Conservation (phyloP, 2,113 vertebrate species). For the Pteropus alecto region DNA sequence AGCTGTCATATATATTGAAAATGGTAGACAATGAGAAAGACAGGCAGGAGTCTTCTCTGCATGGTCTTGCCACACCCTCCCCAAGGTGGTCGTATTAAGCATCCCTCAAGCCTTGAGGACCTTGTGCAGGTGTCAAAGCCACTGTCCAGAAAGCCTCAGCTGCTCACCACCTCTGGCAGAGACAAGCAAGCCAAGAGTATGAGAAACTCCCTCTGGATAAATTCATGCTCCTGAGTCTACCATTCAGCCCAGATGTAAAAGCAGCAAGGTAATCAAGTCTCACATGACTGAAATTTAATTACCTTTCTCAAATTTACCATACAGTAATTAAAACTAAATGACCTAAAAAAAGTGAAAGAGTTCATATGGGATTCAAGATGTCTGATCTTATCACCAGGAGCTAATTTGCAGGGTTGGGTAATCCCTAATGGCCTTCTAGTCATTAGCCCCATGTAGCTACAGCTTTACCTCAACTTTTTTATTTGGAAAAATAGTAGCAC, state of each 20-base stretch:
- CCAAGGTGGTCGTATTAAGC: constrained; percentile 20
- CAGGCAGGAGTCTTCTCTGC: background rate
- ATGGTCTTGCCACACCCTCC: background rate
- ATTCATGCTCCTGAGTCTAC: background rate
- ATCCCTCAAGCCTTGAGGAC: constrained; percentile 23
- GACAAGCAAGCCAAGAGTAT: background rate
- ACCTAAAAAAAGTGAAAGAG: constrained; percentile 50
- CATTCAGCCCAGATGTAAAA: constrained; percentile 27
- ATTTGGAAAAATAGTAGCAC: constrained; percentile 6
- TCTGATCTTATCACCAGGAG: constrained; percentile 41
- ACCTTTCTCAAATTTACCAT: constrained; percentile 35
- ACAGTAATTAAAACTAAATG: constrained; percentile 59
- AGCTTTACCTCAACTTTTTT: constrained; percentile 19
- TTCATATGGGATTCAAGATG: constrained; percentile 30
- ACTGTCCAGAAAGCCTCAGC: constrained; percentile 14
- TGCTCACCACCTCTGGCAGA: background rate
- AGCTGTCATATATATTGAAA: constrained; percentile 25
- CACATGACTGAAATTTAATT: constrained; percentile 50
- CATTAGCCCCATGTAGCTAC: background rate
- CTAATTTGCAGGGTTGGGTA: constrained; percentile 23
- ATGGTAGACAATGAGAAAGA: constrained; percentile 31
- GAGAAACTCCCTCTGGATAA: constrained; percentile 21
- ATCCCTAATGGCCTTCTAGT: constrained; percentile 9
- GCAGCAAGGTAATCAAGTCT: constrained; percentile 39
- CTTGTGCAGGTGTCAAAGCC: background rate